phyloP scores from a whole-genome alignment of 2,888 invertebrate genomes.

The Drosophila formosana region DNA sequence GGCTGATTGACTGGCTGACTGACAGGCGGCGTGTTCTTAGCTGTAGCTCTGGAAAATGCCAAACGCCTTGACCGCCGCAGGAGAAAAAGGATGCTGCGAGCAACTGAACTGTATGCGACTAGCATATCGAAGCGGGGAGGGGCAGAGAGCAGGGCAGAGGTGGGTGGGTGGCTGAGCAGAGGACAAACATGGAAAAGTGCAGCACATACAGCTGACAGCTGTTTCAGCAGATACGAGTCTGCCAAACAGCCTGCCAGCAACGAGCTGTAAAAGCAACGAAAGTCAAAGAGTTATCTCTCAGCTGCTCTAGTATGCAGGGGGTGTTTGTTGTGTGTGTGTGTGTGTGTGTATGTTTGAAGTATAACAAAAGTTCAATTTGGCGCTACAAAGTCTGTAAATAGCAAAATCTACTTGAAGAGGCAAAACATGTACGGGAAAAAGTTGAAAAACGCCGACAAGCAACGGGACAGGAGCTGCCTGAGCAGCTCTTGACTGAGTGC shows the following conservation, averaged over 20 bases:
- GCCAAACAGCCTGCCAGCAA: conserved; percentile 20
- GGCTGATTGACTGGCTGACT: conserved; percentile 33
- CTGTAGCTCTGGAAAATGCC: conserved; percentile 34
- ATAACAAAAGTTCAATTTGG: conserved; percentile 77
- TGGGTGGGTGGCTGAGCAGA: neutral
- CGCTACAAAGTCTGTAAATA: conserved; percentile 76
- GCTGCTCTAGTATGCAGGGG: conserved; percentile 7
- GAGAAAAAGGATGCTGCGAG: conserved; percentile 26
- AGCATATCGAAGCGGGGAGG: neutral
- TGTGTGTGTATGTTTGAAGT: conserved; percentile 32
- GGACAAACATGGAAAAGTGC: conserved; percentile 39
- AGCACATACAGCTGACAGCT: conserved; percentile 69
- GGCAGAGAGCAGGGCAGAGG: neutral
- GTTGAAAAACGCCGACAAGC: conserved; percentile 31
- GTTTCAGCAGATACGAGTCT: conserved; percentile 59
- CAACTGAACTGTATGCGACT: conserved; percentile 11
- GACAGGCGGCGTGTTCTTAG: conserved; percentile 28
- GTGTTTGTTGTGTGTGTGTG: conserved; percentile 18
- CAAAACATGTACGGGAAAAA: conserved; percentile 67
- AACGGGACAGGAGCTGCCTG: neutral
- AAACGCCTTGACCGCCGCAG: conserved; percentile 44
- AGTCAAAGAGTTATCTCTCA: conserved; percentile 56
- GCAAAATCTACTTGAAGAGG: conserved; percentile 59
- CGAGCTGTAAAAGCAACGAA: conserved; percentile 49
- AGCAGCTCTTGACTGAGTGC: conserved; percentile 19